Evolutionary conservation across 2,113 vertebrate species (phyloP).

Genomic region (Sula dactylatra): DNA sequence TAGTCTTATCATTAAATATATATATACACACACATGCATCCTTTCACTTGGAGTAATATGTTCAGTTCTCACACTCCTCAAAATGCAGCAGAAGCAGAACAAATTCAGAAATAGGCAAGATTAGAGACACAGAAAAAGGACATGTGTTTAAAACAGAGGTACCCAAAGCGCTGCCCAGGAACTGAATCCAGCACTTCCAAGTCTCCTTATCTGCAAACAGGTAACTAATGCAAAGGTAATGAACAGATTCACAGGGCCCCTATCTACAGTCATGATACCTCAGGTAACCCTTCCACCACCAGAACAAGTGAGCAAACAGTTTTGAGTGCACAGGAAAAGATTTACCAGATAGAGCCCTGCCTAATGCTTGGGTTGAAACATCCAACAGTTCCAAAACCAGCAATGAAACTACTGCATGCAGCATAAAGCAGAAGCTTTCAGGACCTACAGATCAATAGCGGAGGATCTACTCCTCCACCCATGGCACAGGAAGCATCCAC

Average conservation of each 20-base stretch:
- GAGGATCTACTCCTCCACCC: not conserved
- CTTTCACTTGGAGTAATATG: not conserved
- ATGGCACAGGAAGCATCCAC: not conserved
- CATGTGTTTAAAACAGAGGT: not conserved
- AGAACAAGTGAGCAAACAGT: not conserved
- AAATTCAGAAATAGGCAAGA: not conserved
- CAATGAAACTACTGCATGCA: not conserved
- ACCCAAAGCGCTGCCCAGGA: not conserved
- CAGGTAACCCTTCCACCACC: not conserved
- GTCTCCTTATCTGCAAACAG: not conserved
- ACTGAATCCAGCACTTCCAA: not conserved
- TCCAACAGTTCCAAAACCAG: not conserved
- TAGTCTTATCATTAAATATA: not conserved
- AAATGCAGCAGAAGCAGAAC: not conserved
- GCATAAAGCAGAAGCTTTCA: not conserved
- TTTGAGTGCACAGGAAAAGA: not conserved
- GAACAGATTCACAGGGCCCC: not conserved
- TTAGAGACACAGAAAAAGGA: not conserved
- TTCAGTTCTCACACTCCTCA: not conserved
- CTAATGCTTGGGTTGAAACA: not conserved
- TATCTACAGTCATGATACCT: not conserved
- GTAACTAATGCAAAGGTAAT: not conserved
- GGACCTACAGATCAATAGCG: not conserved
- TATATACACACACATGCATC: fast-evolving
- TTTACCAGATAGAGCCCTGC: not conserved